Evolutionary conservation across 2,888 invertebrate genomes (phyloP).

Genomic region (Rhagonycha lutea): DNA sequence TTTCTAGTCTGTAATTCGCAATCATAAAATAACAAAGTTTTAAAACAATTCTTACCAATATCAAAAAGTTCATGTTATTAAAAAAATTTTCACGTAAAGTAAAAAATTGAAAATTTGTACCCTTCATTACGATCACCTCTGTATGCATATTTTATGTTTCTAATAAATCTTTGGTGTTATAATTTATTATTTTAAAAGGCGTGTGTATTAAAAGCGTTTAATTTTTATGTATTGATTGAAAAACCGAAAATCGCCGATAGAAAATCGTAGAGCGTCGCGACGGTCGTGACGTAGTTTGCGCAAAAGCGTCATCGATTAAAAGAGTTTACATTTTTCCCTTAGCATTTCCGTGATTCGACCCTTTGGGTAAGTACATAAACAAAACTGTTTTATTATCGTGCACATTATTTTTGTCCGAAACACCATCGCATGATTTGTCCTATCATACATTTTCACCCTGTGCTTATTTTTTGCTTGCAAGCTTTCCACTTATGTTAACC

Average conservation of each 20-base stretch:
- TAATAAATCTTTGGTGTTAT: background rate
- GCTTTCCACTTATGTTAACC: background rate
- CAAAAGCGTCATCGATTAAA: constrained; percentile 35
- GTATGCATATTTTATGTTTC: background rate
- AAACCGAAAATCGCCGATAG: constrained; percentile 16
- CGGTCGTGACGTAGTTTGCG: constrained; percentile 33
- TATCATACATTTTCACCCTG: background rate
- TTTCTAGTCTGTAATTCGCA: background rate
- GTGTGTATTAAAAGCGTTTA: background rate
- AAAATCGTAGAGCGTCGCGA: constrained; percentile 26
- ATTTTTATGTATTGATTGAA: constrained; percentile 23
- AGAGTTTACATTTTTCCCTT: constrained; percentile 25
- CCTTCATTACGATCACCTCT: background rate
- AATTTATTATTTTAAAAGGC: background rate
- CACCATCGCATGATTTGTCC: background rate
- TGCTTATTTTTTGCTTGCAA: background rate
- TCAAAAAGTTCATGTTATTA: background rate
- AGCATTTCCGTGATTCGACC: constrained; percentile 33
- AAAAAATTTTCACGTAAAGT: background rate
- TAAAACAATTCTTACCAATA: background rate
- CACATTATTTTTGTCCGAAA: background rate
- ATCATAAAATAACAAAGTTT: background rate
- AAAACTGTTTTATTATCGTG: constrained; percentile 2
- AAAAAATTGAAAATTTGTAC: background rate
- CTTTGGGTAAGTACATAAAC: constrained; percentile 35